These are phyloP conservation scores for Morone chrysops DNA, from an alignment of 2,113 vertebrate species.

Conservation along the genomic window DNA sequence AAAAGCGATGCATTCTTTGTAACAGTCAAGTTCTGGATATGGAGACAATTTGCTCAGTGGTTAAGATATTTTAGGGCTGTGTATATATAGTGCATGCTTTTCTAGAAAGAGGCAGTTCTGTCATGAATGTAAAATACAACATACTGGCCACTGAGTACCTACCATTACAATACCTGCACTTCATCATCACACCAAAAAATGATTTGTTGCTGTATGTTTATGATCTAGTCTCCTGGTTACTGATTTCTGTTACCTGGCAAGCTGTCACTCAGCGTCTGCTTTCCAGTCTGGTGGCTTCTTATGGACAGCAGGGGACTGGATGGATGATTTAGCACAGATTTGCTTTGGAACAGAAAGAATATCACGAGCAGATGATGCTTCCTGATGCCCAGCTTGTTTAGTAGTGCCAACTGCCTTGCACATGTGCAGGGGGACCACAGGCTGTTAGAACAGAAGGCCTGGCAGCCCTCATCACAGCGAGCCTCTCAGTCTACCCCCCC, in stretches of 20 bases:
- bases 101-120: slow-evolving; percentile 49
- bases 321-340: slow-evolving; percentile 78
- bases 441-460: slow-evolving; percentile 77
- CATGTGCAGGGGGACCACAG: slow-evolving; percentile 68
- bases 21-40: slow-evolving; percentile 76
- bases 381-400: slow-evolving; percentile 73
- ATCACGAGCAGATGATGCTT: slow-evolving; percentile 78
- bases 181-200: slow-evolving; percentile 24
- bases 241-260: slow-evolving; percentile 71
- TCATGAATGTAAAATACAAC: slow-evolving; percentile 53
- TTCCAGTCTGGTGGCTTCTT: slow-evolving; percentile 73
- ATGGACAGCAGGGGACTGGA: slow-evolving; percentile 72
- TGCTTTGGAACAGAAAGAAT: slow-evolving; percentile 72
- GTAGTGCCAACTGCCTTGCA: slow-evolving; percentile 73
- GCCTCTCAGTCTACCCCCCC: slow-evolving; percentile 32
- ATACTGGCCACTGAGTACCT: slow-evolving; percentile 8
- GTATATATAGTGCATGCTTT: slow-evolving; percentile 62
- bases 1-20: slow-evolving; percentile 78
- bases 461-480: slow-evolving; percentile 62
- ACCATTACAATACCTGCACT: slow-evolving; percentile 17
- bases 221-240: slow-evolving; percentile 44
- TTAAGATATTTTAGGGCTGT: slow-evolving; percentile 75
- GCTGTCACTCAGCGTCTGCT: slow-evolving; percentile 69
- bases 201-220: slow-evolving; percentile 22
- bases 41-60: slow-evolving; percentile 78